A percentile compares a stretch with the other conserved stretches of the same genome.
Evolutionary conservation across 1,140 invertebrate species (phyloP).

Genomic region (Ips nitidus): DNA sequence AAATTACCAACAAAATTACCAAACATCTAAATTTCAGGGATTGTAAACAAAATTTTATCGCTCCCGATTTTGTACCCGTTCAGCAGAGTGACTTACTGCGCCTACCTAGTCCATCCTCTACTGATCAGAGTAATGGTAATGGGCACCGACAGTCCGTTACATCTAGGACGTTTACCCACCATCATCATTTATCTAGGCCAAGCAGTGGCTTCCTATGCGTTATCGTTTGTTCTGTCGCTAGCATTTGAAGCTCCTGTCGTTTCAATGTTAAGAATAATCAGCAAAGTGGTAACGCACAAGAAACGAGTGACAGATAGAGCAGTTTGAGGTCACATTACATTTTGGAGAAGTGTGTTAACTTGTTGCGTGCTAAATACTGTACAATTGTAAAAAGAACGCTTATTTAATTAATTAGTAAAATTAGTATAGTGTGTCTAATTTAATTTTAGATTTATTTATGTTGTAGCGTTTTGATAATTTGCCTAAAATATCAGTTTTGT

Average conservation of each 20-base stretch:
- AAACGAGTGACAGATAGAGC: conserved; percentile 12
- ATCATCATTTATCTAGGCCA: conserved; percentile 78
- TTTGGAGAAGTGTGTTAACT: too few relatives aligned
- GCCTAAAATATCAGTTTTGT: too few relatives aligned
- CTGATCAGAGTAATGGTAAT: conserved; percentile 74
- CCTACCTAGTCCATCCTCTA: conserved; percentile 79
- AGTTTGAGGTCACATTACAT: not conserved
- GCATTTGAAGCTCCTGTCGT: conserved; percentile 82
- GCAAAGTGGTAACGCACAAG: conserved; percentile 47
- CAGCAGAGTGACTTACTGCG: conserved; percentile 81
- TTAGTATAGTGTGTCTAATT: too few relatives aligned
- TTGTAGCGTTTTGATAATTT: too few relatives aligned
- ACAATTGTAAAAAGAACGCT: too few relatives aligned
- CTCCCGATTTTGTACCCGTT: conserved; percentile 77
- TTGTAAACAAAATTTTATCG: conserved; percentile 71
- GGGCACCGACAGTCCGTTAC: conserved; percentile 75
- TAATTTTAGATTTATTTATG: too few relatives aligned
- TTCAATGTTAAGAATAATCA: conserved; percentile 79
- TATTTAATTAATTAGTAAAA: too few relatives aligned
- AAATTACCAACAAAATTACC: conserved; percentile 8
- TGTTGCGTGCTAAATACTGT: too few relatives aligned
- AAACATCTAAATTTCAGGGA: conserved; percentile 58
- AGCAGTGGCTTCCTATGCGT: conserved; percentile 70
- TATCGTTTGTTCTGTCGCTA: conserved; percentile 77
- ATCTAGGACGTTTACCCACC: conserved; percentile 74